These are phyloP conservation scores for Ophioninae sp. DNA, from an alignment of 2,888 invertebrate genomes.

Conservation along the genomic window DNA sequence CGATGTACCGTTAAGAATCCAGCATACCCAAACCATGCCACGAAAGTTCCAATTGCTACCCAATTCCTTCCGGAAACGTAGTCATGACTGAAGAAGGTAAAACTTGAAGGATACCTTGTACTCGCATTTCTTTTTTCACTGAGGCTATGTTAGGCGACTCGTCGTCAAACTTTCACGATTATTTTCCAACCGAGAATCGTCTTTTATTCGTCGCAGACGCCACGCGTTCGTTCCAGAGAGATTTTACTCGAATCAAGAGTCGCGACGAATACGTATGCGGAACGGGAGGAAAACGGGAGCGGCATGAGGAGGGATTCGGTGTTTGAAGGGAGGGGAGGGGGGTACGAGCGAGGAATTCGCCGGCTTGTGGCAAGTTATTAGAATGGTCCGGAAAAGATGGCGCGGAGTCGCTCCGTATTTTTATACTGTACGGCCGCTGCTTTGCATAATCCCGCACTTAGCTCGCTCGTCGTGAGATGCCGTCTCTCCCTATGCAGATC, in stretches of 20 bases:
- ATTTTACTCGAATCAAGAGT: constrained; percentile 47
- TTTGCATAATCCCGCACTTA: constrained; percentile 82
- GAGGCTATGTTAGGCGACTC: background rate
- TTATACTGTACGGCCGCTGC: constrained; percentile 81
- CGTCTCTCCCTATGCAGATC: constrained; percentile 77
- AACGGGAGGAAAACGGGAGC: constrained; percentile 36
- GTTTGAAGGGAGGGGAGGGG: constrained; percentile 60
- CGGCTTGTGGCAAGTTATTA: constrained; percentile 78
- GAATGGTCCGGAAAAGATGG: constrained; percentile 82
- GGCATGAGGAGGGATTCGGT: constrained; percentile 58
- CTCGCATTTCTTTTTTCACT: constrained; percentile 38
- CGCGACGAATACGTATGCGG: constrained; percentile 11
- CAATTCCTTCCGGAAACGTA: background rate
- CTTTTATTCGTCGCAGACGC: constrained; percentile 57
- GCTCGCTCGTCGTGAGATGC: constrained; percentile 80
- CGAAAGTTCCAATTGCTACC: background rate
- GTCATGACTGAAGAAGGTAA: background rate
- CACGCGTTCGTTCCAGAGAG: constrained; percentile 40
- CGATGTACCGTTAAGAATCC: background rate
- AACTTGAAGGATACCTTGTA: constrained; percentile 22
- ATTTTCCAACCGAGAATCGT: constrained; percentile 50
- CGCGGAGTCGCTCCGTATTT: constrained; percentile 82
- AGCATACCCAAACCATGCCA: background rate
- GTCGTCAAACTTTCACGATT: constrained; percentile 54
- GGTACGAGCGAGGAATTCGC: constrained; percentile 61